Evolutionary conservation across 2,888 invertebrate genomes (phyloP).

Genomic region (Drosophila pegasa): DNA sequence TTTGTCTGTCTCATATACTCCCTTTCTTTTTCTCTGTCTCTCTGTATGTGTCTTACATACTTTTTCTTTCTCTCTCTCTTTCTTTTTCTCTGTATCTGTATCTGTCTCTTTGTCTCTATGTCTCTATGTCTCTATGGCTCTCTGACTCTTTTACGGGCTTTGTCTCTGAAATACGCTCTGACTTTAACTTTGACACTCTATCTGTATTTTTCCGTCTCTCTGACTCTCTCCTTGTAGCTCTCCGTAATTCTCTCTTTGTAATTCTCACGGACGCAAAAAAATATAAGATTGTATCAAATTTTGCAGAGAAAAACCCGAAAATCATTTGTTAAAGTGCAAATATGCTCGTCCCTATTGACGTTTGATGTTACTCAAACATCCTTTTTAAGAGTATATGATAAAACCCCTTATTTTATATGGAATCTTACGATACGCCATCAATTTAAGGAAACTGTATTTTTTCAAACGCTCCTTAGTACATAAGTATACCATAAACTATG

Average conservation of each 20-base stretch:
- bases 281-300: too few species aligned
- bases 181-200: too few species aligned
- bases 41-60: not conserved
- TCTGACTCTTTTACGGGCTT: not conserved
- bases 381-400: not conserved
- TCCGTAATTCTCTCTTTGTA: too few species aligned
- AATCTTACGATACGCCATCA: constrained; percentile 1
- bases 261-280: too few species aligned
- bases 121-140: not conserved
- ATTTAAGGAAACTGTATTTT: constrained; percentile 29
- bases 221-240: too few species aligned
- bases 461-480: constrained; percentile 5
- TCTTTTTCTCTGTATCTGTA: too few species aligned
- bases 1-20: too few species aligned
- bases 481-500: constrained; percentile 33
- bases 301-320: too few species aligned
- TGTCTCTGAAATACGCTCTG: too few species aligned
- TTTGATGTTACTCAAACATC: not conserved
- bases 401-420: not conserved
- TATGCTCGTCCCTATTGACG: not conserved
- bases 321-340: too few species aligned
- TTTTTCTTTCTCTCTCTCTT: not conserved
- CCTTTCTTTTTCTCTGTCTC: not conserved
- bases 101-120: not conserved
- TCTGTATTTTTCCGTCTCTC: not conserved